Evolutionary conservation across 2,113 vertebrate genomes (phyloP), one percentile per base, ranked within the genome.

Genomic region (Neotoma lepida): DNA sequence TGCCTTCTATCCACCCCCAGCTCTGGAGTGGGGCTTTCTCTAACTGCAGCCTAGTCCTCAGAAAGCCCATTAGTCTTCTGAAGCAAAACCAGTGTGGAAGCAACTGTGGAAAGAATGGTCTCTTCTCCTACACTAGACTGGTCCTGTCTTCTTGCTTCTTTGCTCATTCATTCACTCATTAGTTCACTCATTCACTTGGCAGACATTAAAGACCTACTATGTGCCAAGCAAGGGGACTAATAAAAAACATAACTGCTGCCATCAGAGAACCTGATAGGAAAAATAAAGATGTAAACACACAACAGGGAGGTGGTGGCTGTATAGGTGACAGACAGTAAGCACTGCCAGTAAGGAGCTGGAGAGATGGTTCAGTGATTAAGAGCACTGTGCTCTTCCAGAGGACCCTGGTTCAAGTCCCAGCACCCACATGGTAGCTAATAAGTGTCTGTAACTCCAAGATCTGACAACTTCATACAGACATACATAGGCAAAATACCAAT

Each of bases 271-370:
- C 51, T 88, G 39, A 35, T 8, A 51, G 66, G 44, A 56, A 49
- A 86, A 66, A n/a, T 44, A 92, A 93, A 61, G 26, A 70, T 20
- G 26, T 58, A 77, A 93, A 93, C 70, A 80, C 35, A 61, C 41
- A 46, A 63, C 73, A 46, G 61, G 84, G 26, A 95, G 26, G 28
- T 39, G 14, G 70, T 68, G 88, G 86, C 33, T 13, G 35, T 81
- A 10, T 4, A 7, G 51, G 78, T 3, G 51, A n/a, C 4, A n/a
- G 51, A n/a, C 54, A 56, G 54, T 17, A 56, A 56, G 54, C 15
- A 56, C 54, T 56, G 54, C 54, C 54, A 56, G 54, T 14, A 17
- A 56, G 15, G 5, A 15, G 54, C 54, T 56, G 17, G 17, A 56
- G 54, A 56, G 54, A 14, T 56, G 54, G 54, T 13, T 56, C 54